These are phyloP conservation scores for Diarsia rubi DNA, from an alignment of 2,888 invertebrate genomes.

Conservation along the genomic window DNA sequence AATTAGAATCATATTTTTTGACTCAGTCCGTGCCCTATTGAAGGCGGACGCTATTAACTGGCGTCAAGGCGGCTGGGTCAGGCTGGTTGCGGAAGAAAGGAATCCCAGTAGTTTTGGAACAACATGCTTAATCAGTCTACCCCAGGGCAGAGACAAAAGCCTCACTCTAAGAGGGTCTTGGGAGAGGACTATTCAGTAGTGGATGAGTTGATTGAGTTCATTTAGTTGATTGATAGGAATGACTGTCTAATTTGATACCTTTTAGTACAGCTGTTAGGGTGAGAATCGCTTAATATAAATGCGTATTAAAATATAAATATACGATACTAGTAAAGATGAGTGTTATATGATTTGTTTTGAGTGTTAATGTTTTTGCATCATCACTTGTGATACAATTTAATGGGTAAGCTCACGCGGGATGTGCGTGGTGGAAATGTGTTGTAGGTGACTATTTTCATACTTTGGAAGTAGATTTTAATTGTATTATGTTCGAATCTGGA, in stretches of 20 bases:
- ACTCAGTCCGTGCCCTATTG: too few species aligned
- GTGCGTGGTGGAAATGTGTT: constrained; percentile 8
- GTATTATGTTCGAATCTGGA: background rate
- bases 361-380: constrained; percentile 22
- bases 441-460: background rate
- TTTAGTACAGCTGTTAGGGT: background rate
- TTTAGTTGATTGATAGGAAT: background rate
- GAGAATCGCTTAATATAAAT: background rate
- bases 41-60: too few species aligned
- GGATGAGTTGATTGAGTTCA: too few species aligned
- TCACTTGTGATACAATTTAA: constrained; percentile 21
- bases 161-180: background rate
- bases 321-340: background rate
- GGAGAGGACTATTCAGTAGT: background rate
- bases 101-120: background rate
- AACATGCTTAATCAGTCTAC: background rate
- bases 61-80: background rate
- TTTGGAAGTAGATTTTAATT: background rate
- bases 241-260: background rate
- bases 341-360: constrained; percentile 21
- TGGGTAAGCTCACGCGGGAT: constrained; percentile 20
- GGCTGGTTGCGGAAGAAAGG: background rate
- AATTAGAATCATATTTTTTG: too few species aligned
- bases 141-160: background rate
- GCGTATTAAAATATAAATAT: background rate